Evolutionary conservation across 2,797 vertebrate species (phyloP), one percentile per base, ranked within the genome.

Genomic region (Rhadinocentrus ornatus): DNA sequence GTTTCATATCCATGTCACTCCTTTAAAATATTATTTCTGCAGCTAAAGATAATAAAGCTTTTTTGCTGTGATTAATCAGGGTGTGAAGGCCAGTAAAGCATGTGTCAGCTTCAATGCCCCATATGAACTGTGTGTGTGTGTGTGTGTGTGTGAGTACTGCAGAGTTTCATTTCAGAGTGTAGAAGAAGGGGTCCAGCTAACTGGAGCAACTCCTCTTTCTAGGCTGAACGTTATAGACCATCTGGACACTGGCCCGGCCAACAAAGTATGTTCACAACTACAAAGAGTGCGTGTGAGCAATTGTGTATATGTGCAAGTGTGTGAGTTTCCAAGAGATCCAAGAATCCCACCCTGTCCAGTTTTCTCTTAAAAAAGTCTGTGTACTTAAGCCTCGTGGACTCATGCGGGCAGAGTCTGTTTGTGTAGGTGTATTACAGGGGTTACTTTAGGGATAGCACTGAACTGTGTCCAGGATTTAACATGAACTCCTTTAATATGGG

Each of bases 151-250:
- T 68, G 20, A 41, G 12, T 35, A 26, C 31, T 57, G 4, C 18
- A 27, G 46, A 5, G 35, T 35, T 58, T 22, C 15, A 16, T 24
- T 57, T n/a, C n/a, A 11, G 32, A 31, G 20, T 39, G 35, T 24
- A 12, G 50, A 50, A 48, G 26, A 13, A 72, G 52, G 32, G 53
- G 60, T 83, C 74, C 80, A 70, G 77, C 80, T 76, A 78, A 75
- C 71, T 48, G 37, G n/a, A 46, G 34, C 22, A 32, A 16, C 34
- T 60, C 50, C 57, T 75, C 64, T 82, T 65, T 75, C 77, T 84
- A 37, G 80, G 80, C 27, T 62, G 65, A 32, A 86, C 75, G 82
- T 85, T 77, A 71, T 18, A 48, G 77, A 81, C 80, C 85, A 88
- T 90, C 81, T 91, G 88, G 75, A 77, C 63, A 44, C 26, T 32